Conservation (phyloP, 1,140 invertebrate genomes). For the Tribolium castaneum region DNA sequence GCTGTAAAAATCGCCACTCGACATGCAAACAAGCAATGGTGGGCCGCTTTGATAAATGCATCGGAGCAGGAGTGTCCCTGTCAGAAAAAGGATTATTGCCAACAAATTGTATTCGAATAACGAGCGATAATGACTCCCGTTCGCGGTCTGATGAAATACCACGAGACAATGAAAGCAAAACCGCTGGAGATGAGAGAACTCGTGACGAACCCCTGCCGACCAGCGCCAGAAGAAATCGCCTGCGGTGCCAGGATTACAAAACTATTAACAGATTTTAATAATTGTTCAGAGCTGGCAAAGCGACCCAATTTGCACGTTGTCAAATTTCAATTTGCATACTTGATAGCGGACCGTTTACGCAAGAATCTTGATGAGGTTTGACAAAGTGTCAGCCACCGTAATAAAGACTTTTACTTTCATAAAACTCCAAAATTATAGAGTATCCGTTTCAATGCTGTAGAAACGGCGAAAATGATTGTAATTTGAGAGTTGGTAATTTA, state of each 20-base stretch:
- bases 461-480: neutral
- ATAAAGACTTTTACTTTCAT: neutral
- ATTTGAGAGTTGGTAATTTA: neutral
- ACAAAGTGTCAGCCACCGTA: neutral
- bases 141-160: constrained; percentile 17
- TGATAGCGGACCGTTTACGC: constrained; percentile 1
- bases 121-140: constrained; percentile 26
- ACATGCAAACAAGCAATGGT: constrained; percentile 21
- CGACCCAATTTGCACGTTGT: neutral
- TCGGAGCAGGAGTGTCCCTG: constrained; percentile 10
- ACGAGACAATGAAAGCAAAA: constrained; percentile 26
- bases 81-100: constrained; percentile 11
- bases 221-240: constrained; percentile 2
- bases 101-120: constrained; percentile 33
- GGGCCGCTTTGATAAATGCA: constrained; percentile 8
- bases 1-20: neutral
- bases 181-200: neutral
- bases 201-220: constrained; percentile 8
- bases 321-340: constrained; percentile 18
- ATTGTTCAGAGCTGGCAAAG: neutral
- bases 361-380: neutral
- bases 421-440: neutral
- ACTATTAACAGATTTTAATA: constrained; percentile 10
- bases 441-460: neutral
- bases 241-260: constrained; percentile 4